These are phyloP conservation scores for Pluvialis apricaria DNA, from an alignment of 2,113 vertebrate species.

Conservation along the genomic window DNA sequence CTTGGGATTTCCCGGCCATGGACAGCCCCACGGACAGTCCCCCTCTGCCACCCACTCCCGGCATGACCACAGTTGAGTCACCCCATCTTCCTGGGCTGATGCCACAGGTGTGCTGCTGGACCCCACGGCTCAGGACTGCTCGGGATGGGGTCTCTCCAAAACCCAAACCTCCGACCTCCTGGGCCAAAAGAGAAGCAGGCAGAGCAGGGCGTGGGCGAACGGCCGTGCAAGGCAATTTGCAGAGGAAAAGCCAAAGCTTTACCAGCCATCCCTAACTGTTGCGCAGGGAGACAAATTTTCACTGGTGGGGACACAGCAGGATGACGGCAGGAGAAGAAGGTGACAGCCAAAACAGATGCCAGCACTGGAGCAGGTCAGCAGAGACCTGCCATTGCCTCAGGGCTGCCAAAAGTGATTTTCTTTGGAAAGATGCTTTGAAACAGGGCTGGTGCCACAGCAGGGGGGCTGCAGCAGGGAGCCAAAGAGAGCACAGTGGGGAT, in stretches of 20 bases:
- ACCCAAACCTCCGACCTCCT: rapidly evolving
- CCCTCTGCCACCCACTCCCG: background rate
- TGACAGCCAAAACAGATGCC: background rate
- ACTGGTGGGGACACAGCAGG: background rate
- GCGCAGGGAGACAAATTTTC: background rate
- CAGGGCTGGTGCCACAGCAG: background rate
- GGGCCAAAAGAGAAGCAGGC: background rate
- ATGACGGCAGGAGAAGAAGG: background rate
- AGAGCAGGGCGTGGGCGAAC: background rate
- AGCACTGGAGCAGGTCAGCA: background rate
- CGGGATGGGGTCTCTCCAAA: background rate
- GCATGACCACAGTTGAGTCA: rapidly evolving
- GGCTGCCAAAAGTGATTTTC: background rate
- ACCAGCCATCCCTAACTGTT: rapidly evolving
- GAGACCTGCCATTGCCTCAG: background rate
- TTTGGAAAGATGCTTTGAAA: background rate
- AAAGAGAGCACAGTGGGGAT: rapidly evolving
- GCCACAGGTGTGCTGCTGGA: background rate
- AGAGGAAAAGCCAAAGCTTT: background rate
- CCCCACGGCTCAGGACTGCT: rapidly evolving
- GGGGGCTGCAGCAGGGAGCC: background rate
- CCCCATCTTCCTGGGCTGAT: rapidly evolving
- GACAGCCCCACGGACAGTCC: background rate
- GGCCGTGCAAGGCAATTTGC: rapidly evolving
- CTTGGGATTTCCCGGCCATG: background rate